A percentile compares a stretch with the other conserved stretches of the same genome.
These are phyloP conservation scores for Euglossa dilemma DNA, from an alignment of 1,140 invertebrate species.

Conservation along the genomic window DNA sequence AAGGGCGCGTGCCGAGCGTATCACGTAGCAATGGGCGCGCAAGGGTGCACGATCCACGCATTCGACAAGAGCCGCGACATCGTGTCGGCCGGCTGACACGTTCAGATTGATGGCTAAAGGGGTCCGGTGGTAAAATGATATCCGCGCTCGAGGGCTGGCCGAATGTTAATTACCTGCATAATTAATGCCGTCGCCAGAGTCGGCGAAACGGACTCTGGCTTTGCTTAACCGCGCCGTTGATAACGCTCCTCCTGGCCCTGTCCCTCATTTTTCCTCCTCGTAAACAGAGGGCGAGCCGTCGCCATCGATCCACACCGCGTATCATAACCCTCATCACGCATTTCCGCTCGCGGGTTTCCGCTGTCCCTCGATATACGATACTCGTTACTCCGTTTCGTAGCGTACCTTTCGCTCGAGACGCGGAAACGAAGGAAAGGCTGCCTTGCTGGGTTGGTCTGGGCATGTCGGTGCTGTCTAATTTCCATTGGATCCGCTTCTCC, in stretches of 20 bases:
- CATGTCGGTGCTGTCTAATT: constrained; percentile 36
- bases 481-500: not conserved
- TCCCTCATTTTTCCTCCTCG: not conserved
- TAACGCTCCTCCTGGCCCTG: constrained; percentile 2
- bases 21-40: constrained; percentile 37
- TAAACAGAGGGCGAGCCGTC: not conserved
- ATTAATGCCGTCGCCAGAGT: constrained; percentile 70
- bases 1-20: constrained; percentile 5
- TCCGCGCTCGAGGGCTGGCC: constrained; percentile 54
- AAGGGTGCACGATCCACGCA: constrained; percentile 41
- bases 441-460: not conserved
- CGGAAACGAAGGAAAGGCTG: too few relatives aligned
- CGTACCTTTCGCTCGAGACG: too few relatives aligned
- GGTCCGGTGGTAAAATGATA: constrained; percentile 71
- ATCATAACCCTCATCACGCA: constrained; percentile 32
- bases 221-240: constrained; percentile 5
- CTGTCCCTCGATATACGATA: constrained; percentile 1
- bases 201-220: not conserved
- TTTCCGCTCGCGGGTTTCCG: not conserved
- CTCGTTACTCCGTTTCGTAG: not conserved
- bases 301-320: constrained; percentile 33
- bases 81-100: constrained; percentile 69
- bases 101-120: constrained; percentile 76
- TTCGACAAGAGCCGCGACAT: constrained; percentile 66
- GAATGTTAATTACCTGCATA: constrained; percentile 79